Percentiles rank a stretch among this genome's conserved stretches.
phyloP scores from a whole-genome alignment of 2,797 vertebrate genomes.

The Diceros bicornis region DNA sequence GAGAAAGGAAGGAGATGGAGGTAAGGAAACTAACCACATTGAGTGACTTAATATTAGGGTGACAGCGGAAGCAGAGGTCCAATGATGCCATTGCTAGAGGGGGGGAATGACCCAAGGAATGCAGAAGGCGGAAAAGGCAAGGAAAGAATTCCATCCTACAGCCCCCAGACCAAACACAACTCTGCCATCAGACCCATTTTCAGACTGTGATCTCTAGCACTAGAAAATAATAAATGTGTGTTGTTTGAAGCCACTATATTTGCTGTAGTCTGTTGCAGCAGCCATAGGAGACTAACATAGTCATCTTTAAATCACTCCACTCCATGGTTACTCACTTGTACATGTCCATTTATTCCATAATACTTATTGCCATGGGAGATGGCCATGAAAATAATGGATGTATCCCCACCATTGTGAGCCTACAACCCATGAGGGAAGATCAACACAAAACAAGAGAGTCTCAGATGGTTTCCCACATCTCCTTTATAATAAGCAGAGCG shows the following conservation, averaged over 20 bases:
- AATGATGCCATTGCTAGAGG: background rate
- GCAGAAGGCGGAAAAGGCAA: background rate
- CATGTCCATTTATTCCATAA: rapidly evolving
- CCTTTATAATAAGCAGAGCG: background rate
- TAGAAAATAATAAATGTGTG: rapidly evolving
- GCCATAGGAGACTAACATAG: rapidly evolving
- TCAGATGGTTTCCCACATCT: background rate
- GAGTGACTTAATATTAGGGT: background rate
- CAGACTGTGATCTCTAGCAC: background rate
- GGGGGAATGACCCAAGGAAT: too few relatives aligned
- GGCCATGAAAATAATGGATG: rapidly evolving
- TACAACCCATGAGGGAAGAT: background rate
- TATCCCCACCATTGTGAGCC: background rate
- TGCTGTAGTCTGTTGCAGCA: background rate
- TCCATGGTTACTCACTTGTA: rapidly evolving
- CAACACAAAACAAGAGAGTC: rapidly evolving
- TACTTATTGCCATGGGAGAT: background rate
- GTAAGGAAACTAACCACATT: rapidly evolving
- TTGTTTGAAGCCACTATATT: background rate
- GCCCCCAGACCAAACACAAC: background rate
- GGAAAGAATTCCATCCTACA: too few relatives aligned
- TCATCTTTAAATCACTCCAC: rapidly evolving
- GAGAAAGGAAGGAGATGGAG: background rate
- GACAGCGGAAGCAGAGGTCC: background rate
- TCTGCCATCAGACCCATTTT: background rate